phyloP scores from a whole-genome alignment of 2,113 vertebrate species.

The Etheostoma cragini region DNA sequence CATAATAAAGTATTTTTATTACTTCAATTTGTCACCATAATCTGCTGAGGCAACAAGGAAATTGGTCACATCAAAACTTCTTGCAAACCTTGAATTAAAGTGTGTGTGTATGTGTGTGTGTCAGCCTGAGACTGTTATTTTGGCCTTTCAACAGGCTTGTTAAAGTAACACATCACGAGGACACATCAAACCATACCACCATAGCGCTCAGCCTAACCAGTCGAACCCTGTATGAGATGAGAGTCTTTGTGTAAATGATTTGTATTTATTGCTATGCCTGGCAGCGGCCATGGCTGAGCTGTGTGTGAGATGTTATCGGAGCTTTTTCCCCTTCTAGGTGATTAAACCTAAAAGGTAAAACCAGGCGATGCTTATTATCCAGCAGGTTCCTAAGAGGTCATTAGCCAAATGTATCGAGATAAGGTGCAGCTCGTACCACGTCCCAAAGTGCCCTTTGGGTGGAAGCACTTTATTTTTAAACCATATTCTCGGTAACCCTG shows the following conservation, averaged over 20 bases:
- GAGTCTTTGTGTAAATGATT: constrained; percentile 31
- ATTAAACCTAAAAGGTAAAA: constrained; percentile 65
- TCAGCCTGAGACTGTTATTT: not conserved
- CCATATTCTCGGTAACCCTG: not conserved
- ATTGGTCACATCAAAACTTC: not conserved
- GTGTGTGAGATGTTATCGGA: constrained; percentile 56
- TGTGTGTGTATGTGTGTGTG: not conserved
- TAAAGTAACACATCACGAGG: not conserved
- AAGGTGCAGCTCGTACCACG: constrained; percentile 5
- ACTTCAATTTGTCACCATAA: constrained; percentile 15
- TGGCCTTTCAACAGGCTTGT: not conserved
- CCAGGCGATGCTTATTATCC: constrained; percentile 63
- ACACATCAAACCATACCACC: not conserved
- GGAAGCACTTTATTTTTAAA: not conserved
- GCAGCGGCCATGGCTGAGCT: not conserved
- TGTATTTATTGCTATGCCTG: constrained; percentile 22
- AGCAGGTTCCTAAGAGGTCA: constrained; percentile 47
- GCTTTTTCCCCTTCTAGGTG: constrained; percentile 2
- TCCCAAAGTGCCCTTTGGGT: constrained; percentile 1
- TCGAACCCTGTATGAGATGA: constrained; percentile 12
- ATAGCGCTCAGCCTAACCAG: not conserved
- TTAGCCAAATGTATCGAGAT: constrained; percentile 53
- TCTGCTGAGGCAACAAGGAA: not conserved
- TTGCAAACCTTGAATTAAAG: not conserved
- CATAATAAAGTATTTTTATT: constrained; percentile 7